Evolutionary conservation across 1,140 invertebrate species (phyloP).

Genomic region (Diachasmimorpha longicaudata): DNA sequence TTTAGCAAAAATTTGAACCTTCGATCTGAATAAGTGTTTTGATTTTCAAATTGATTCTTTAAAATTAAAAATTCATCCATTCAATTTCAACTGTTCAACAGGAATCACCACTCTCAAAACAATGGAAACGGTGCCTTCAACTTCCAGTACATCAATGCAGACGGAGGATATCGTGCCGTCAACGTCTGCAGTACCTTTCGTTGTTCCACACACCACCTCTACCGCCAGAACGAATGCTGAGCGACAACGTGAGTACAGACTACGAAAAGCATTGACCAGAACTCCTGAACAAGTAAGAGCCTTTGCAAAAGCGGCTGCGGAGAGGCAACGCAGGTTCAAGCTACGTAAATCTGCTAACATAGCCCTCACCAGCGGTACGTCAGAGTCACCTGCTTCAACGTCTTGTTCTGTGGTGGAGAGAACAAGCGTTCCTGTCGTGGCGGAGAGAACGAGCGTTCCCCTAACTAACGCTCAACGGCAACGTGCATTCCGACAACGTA

Average conservation of each 20-base stretch:
- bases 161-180: neutral
- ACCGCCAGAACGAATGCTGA: neutral
- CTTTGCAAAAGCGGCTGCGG: neutral
- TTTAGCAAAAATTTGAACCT: too few relatives aligned
- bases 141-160: neutral
- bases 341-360: constrained; percentile 11
- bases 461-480: constrained; percentile 1
- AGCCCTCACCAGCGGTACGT: neutral
- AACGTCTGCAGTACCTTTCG: neutral
- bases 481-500: neutral
- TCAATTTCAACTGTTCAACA: too few relatives aligned
- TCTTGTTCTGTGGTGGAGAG: neutral
- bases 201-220: neutral
- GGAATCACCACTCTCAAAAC: too few relatives aligned
- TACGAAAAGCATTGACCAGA: neutral
- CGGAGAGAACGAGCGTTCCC: neutral
- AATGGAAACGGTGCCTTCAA: too few relatives aligned
- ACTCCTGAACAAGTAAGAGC: neutral
- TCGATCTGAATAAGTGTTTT: too few relatives aligned
- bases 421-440: too few relatives aligned
- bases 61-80: too few relatives aligned
- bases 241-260: constrained; percentile 19
- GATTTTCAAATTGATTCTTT: too few relatives aligned
- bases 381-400: neutral
- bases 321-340: neutral